These are phyloP conservation scores for Lamellibrachia luymesi DNA, from an alignment of 1,140 invertebrate species.

Conservation along the genomic window DNA sequence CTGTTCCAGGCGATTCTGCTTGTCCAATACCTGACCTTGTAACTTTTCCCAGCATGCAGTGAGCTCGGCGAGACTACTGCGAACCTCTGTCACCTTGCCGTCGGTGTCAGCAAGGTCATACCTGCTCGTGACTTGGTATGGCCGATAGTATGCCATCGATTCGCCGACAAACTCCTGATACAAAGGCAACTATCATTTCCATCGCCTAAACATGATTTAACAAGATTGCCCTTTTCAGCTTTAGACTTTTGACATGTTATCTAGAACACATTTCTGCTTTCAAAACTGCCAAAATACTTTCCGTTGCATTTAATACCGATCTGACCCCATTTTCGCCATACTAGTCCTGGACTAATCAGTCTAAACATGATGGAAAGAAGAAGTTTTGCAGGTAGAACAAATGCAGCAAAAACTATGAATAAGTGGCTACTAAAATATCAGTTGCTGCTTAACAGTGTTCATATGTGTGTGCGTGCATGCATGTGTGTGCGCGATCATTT, in stretches of 20 bases:
- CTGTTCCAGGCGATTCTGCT: conserved; percentile 39
- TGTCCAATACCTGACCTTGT: conserved; percentile 41
- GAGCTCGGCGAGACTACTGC: conserved; percentile 36
- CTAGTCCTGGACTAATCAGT: no score
- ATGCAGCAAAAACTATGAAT: no score
- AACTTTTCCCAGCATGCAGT: conserved; percentile 44
- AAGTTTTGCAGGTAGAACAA: no score
- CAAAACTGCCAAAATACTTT: no score
- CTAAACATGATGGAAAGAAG: no score
- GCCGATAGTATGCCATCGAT: background rate
- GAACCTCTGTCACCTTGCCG: conserved; percentile 12
- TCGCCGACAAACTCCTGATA: conserved; percentile 10
- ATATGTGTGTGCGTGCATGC: background rate
- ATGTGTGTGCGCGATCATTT: background rate
- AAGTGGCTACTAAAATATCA: no score
- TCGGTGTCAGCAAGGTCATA: background rate
- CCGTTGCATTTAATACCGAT: no score
- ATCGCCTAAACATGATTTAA: background rate
- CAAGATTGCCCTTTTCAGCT: no score
- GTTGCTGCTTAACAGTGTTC: no score
- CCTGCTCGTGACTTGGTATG: background rate
- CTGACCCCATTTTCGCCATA: no score
- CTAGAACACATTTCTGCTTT: no score
- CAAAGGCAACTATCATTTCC: background rate
- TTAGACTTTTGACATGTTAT: no score